A percentile compares a stretch with the other conserved stretches of the same genome.
Evolutionary conservation across 2,888 invertebrate genomes (phyloP).

Genomic region (Stictocephala bisonia): DNA sequence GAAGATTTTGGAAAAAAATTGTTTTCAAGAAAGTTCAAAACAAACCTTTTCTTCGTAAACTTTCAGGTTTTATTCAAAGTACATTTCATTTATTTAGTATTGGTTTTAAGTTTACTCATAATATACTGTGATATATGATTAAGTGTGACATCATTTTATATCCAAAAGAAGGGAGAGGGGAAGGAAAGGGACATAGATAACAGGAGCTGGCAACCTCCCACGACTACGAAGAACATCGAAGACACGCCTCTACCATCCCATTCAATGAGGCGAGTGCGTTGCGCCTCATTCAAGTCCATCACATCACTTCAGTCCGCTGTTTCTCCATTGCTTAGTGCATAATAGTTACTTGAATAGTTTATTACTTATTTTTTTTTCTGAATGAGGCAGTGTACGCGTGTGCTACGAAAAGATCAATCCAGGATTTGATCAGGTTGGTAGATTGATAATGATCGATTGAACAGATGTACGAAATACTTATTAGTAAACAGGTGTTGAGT

Average conservation of each 20-base stretch:
- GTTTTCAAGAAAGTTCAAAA: no score
- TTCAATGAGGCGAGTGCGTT: constrained; percentile 34
- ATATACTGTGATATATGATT: no score
- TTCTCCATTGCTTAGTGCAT: background rate
- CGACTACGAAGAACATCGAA: background rate
- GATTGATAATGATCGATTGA: background rate
- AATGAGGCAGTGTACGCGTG: constrained; percentile 30
- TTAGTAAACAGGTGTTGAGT: constrained; percentile 25
- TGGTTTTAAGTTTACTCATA: no score
- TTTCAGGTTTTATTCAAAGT: no score
- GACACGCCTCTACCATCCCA: constrained; percentile 24
- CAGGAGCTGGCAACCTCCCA: constrained; percentile 40
- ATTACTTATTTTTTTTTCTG: constrained; percentile 4
- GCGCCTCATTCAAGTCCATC: background rate
- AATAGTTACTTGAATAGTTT: background rate
- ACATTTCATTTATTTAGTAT: no score
- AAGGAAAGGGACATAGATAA: constrained; percentile 36
- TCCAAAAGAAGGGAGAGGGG: constrained; percentile 21
- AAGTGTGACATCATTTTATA: no score
- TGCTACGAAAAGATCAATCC: constrained; percentile 12
- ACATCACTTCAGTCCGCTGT: background rate
- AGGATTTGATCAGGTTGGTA: constrained; percentile 31
- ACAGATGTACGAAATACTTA: background rate
- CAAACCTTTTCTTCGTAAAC: no score
- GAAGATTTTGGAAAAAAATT: no score